Evolutionary conservation across 1,140 invertebrate genomes (phyloP).

Genomic region (Homarus americanus): DNA sequence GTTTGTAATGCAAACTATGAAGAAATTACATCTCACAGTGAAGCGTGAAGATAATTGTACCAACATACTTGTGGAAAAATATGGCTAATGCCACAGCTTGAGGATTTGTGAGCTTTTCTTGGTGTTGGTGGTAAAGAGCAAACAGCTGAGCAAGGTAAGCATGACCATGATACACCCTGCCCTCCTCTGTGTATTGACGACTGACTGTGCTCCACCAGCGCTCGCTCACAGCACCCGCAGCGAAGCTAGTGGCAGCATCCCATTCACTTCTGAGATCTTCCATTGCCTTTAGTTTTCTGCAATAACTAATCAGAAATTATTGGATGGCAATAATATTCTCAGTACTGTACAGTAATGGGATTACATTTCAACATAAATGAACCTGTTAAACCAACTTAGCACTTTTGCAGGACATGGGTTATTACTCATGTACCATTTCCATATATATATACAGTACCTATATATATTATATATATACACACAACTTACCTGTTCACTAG

Average conservation of each 20-base stretch:
- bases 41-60: not conserved
- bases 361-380: too few relatives aligned
- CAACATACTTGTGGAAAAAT: constrained; percentile 63
- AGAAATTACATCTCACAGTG: too few relatives aligned
- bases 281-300: not conserved
- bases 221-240: constrained; percentile 51
- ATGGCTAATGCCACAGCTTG: constrained; percentile 61
- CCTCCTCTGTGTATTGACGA: constrained; percentile 55
- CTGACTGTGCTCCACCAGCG: constrained; percentile 52
- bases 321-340: too few relatives aligned
- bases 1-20: too few relatives aligned
- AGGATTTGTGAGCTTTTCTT: constrained; percentile 49
- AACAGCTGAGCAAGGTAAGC: constrained; percentile 49
- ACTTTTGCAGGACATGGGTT: too few relatives aligned
- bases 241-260: constrained; percentile 64
- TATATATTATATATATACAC: too few relatives aligned
- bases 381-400: too few relatives aligned
- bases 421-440: too few relatives aligned
- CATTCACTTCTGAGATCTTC: constrained; percentile 57
- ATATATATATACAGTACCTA: too few relatives aligned
- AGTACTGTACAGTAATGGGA: too few relatives aligned
- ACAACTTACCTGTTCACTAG: too few relatives aligned
- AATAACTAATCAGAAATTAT: too few relatives aligned
- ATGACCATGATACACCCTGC: constrained; percentile 53
- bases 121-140: constrained; percentile 53